phyloP scores from a whole-genome alignment of 2,113 vertebrate species.

The Harpagus bidentatus region DNA sequence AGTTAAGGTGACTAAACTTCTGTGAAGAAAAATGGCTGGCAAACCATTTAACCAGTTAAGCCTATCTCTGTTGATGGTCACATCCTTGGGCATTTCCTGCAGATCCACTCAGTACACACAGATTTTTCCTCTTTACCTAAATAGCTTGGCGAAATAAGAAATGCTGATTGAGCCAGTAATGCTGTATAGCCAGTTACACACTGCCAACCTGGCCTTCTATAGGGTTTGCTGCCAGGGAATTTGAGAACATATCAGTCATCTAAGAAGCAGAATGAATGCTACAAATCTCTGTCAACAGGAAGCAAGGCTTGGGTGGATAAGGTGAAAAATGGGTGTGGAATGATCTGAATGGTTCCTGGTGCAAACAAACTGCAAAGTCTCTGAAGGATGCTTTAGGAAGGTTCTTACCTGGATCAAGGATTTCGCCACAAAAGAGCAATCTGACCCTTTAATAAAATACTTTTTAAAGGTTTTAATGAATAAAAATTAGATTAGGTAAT shows the following conservation, averaged over 20 bases:
- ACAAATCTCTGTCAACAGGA: background rate
- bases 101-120: background rate
- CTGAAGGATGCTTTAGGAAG: background rate
- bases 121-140: background rate
- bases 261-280: background rate
- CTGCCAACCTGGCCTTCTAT: background rate
- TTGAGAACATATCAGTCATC: background rate
- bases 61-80: background rate
- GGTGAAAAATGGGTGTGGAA: background rate
- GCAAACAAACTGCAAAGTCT: background rate
- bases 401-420: background rate
- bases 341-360: background rate
- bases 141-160: background rate
- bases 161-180: background rate
- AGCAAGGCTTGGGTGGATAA: background rate
- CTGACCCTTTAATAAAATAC: constrained; percentile 16
- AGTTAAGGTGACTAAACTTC: background rate
- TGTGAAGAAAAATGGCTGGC: background rate
- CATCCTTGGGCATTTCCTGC: background rate
- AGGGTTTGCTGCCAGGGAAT: background rate
- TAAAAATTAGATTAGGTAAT: constrained; percentile 36
- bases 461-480: constrained; percentile 22
- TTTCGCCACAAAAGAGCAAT: background rate
- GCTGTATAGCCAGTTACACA: background rate
- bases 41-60: background rate